These are phyloP conservation scores for Scaptomyza caliginosa DNA, from an alignment of 2,888 invertebrate genomes.

Conservation along the genomic window DNA sequence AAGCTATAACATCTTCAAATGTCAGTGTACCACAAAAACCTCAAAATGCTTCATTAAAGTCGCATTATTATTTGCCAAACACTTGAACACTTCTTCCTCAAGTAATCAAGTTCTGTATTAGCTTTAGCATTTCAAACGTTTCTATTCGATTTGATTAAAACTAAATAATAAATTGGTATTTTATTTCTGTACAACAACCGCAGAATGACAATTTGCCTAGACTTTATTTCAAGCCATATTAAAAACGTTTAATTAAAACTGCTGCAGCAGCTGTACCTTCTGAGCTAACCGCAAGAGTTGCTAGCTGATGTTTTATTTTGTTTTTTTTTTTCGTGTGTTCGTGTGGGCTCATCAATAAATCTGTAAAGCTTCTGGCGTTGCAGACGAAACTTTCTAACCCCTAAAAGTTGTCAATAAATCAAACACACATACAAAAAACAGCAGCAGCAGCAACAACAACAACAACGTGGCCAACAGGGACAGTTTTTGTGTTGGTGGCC, in stretches of 20 bases:
- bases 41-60: conserved; percentile 13
- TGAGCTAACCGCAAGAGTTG: conserved; percentile 54
- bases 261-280: conserved; percentile 60
- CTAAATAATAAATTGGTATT: no score
- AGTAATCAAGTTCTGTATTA: no score
- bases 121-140: neutral
- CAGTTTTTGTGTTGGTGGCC: conserved; percentile 33
- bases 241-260: conserved; percentile 64
- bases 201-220: conserved; percentile 16
- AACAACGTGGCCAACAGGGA: conserved; percentile 45
- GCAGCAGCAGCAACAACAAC: no score
- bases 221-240: conserved; percentile 9
- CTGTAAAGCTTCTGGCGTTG: conserved; percentile 56
- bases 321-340: no score
- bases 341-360: conserved; percentile 76
- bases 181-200: no score
- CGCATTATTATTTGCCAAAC: no score
- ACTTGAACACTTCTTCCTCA: no score
- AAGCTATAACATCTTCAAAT: neutral
- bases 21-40: conserved; percentile 35
- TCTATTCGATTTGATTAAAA: neutral
- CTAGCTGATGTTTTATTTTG: conserved; percentile 1
- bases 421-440: conserved; percentile 44
- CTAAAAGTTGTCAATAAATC: conserved; percentile 70
- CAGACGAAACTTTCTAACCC: conserved; percentile 38